Evolutionary conservation across 2,113 vertebrate species (phyloP).

Genomic region (Catharus minimus): DNA sequence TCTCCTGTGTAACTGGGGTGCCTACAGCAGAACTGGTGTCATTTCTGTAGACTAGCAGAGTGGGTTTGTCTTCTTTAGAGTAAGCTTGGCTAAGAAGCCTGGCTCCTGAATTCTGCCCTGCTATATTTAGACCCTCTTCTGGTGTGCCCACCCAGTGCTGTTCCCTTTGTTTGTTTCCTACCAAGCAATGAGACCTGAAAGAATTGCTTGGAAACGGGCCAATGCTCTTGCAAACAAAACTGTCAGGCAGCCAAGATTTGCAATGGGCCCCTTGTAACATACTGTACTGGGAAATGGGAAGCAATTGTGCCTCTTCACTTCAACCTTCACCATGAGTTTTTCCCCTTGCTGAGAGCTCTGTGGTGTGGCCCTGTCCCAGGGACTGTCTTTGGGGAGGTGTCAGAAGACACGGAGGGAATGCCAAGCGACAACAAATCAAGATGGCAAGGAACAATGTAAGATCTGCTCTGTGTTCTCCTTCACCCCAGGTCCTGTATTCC

Average conservation of each 20-base stretch:
- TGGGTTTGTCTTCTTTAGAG: not conserved
- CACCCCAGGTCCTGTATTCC: not conserved
- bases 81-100: conserved; percentile 28
- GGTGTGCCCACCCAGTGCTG: conserved; percentile 70
- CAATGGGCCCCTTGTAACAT: conserved; percentile 4
- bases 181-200: conserved; percentile 73
- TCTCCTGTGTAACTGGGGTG: not conserved
- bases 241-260: conserved; percentile 44
- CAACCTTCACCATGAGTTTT: not conserved
- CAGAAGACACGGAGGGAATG: not conserved
- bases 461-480: not conserved
- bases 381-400: not conserved
- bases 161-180: conserved; percentile 73
- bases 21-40: not conserved
- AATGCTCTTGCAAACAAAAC: not conserved
- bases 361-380: not conserved
- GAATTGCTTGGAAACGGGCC: conserved; percentile 69
- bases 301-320: not conserved
- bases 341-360: not conserved
- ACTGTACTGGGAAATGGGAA: conserved; percentile 6
- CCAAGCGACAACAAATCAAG: not conserved
- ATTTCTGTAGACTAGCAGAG: not conserved
- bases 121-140: conserved; percentile 68
- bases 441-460: not conserved
- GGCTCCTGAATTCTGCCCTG: conserved; percentile 41